phyloP scores from a whole-genome alignment of 2,113 vertebrate species.

The Malurus cyaneus region DNA sequence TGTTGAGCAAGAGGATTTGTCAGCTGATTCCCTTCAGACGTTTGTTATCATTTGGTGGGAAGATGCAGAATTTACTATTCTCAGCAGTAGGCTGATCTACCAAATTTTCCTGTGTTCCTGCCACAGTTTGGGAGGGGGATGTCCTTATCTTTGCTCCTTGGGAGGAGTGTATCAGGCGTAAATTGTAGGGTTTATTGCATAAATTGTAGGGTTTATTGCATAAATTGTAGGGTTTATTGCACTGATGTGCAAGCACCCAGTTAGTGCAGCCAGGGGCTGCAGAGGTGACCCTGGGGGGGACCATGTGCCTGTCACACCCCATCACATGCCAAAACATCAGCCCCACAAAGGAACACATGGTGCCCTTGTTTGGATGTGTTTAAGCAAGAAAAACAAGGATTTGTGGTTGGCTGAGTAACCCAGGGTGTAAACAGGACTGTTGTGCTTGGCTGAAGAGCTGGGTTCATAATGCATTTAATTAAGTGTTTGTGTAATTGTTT shows the following conservation, averaged over 20 bases:
- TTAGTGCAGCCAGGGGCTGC: neutral
- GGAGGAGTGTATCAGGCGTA: neutral
- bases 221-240: neutral
- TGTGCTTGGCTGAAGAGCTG: neutral
- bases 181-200: neutral
- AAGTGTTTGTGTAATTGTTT: neutral
- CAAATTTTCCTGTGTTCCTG: neutral
- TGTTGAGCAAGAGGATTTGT: conserved; percentile 55
- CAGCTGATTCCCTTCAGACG: conserved; percentile 29
- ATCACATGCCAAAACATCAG: neutral
- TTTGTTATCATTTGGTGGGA: conserved; percentile 46
- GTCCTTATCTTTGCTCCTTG: neutral
- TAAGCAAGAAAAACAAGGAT: neutral
- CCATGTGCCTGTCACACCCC: neutral
- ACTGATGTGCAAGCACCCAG: neutral
- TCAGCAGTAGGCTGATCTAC: neutral
- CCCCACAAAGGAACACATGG: neutral
- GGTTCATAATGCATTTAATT: neutral
- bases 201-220: neutral
- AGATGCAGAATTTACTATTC: conserved; percentile 36
- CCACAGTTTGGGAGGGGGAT: neutral
- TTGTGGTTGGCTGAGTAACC: neutral
- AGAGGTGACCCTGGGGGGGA: neutral
- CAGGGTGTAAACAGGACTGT: neutral
- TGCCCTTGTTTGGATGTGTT: neutral